Evolutionary conservation across 2,113 vertebrate genomes (phyloP).

Genomic region (Leucoraja erinaceus): DNA sequence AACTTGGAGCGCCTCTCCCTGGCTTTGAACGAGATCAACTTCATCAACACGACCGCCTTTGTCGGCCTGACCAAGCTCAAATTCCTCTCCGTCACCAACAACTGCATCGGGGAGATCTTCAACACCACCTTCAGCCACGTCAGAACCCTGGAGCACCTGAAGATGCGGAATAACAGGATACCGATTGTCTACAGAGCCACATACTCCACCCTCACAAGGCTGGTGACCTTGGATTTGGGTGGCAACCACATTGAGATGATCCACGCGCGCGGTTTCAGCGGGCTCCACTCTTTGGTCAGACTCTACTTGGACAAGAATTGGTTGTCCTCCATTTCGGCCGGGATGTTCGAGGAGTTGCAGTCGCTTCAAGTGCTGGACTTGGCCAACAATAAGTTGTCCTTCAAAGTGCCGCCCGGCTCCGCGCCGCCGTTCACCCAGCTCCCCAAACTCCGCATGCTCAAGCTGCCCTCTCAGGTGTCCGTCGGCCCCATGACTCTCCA

Average conservation of each 20-base stretch:
- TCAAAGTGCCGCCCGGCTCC: neutral
- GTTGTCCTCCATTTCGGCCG: neutral
- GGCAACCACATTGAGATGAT: conserved; percentile 26
- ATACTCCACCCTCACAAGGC: neutral
- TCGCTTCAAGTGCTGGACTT: conserved; percentile 39
- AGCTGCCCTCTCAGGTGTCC: conserved; percentile 32
- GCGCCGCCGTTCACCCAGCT: conserved; percentile 10
- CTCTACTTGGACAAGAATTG: conserved; percentile 40
- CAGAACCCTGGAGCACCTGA: conserved; percentile 10
- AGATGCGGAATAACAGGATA: conserved; percentile 39
- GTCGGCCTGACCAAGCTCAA: conserved; percentile 11
- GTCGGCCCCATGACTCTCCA: conserved; percentile 32
- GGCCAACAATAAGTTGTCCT: conserved; percentile 39
- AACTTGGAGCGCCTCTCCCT: neutral
- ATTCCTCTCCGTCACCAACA: conserved; percentile 1
- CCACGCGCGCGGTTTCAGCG: neutral
- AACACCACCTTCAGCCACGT: neutral
- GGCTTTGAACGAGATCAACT: conserved; percentile 36
- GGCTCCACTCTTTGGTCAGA: neutral
- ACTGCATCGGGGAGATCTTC: conserved; percentile 34
- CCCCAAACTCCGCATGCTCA: conserved; percentile 25
- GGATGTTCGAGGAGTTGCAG: conserved; percentile 33
- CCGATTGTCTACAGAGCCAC: neutral
- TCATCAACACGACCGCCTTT: conserved; percentile 30
- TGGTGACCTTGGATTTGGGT: conserved; percentile 19